Conservation (phyloP, 2,797 vertebrate species). For the Acridotheres tristis region DNA sequence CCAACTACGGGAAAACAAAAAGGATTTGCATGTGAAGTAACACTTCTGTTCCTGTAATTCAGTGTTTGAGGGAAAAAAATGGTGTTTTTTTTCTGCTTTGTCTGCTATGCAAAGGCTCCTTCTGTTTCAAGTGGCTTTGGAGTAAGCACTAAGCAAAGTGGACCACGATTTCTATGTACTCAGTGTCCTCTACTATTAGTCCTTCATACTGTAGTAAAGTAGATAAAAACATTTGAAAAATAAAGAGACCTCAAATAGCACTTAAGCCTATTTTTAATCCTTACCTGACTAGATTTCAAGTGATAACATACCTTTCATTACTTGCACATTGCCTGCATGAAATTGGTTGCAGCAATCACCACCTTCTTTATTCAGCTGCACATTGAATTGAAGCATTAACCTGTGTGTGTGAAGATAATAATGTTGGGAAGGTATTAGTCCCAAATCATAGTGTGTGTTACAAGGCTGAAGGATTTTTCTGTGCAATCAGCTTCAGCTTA, state of each 20-base stretch:
- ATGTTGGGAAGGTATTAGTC: neutral
- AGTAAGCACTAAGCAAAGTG: constrained; percentile 10
- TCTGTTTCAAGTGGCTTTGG: constrained; percentile 13
- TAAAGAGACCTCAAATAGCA: neutral
- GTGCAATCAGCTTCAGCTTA: neutral
- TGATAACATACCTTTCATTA: neutral
- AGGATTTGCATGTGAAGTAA: neutral
- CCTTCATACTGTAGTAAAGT: neutral
- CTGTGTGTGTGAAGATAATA: neutral
- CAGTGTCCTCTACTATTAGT: constrained; percentile 1
- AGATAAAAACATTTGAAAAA: constrained; percentile 40
- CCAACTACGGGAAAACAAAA: neutral
- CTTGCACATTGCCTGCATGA: neutral
- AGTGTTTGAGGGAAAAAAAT: neutral
- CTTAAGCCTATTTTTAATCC: constrained; percentile 37
- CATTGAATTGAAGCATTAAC: neutral
- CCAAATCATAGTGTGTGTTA: neutral
- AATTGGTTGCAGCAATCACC: neutral
- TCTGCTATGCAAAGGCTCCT: neutral
- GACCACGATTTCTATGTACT: neutral
- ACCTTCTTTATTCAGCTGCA: neutral
- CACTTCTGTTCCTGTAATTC: neutral
- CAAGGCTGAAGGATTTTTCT: neutral
- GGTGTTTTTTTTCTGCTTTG: neutral
- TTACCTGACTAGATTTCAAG: neutral